Percentiles rank a stretch among this genome's conserved stretches.
Conservation (phyloP, 1,140 invertebrate genomes). For the Drosophila tani region DNA sequence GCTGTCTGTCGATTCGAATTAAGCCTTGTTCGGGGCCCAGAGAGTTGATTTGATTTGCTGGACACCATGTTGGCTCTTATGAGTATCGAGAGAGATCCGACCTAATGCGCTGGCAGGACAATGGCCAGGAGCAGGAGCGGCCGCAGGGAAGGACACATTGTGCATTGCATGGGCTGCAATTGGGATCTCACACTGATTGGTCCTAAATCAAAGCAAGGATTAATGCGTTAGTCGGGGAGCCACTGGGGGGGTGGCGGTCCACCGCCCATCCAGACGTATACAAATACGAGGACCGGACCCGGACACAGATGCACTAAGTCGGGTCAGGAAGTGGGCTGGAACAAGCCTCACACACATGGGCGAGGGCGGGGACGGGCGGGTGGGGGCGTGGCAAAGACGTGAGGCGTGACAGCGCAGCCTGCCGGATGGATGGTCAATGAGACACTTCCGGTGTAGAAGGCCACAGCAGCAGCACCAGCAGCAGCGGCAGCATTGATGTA, state of each 20-base stretch:
- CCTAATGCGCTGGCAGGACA: conserved; percentile 5
- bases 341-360: conserved; percentile 85
- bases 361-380: conserved; percentile 88
- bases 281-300: conserved; percentile 19
- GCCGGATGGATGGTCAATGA: conserved; percentile 89
- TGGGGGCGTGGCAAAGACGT: conserved; percentile 88
- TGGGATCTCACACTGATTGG: conserved; percentile 65
- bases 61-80: conserved; percentile 37
- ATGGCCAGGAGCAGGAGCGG: neutral
- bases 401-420: conserved; percentile 90
- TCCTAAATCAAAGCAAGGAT: conserved; percentile 81
- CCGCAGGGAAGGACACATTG: neutral
- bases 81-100: conserved; percentile 23
- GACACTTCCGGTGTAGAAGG: conserved; percentile 89
- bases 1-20: conserved; percentile 25
- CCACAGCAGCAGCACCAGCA: conserved; percentile 88
- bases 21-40: conserved; percentile 16
- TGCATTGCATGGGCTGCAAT: conserved; percentile 25
- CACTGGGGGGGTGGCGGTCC: neutral
- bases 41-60: conserved; percentile 42
- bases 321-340: conserved; percentile 59
- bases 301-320: conserved; percentile 16
- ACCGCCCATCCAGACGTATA: conserved; percentile 15
- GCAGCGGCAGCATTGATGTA: conserved; percentile 87
- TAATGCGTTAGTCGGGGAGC: conserved; percentile 63